Percentiles rank a stretch among this genome's conserved stretches.
These are phyloP conservation scores for Heliocidaris erythrogramma DNA, from an alignment of 35 echinoderm and acorn worm species.

Conservation along the genomic window DNA sequence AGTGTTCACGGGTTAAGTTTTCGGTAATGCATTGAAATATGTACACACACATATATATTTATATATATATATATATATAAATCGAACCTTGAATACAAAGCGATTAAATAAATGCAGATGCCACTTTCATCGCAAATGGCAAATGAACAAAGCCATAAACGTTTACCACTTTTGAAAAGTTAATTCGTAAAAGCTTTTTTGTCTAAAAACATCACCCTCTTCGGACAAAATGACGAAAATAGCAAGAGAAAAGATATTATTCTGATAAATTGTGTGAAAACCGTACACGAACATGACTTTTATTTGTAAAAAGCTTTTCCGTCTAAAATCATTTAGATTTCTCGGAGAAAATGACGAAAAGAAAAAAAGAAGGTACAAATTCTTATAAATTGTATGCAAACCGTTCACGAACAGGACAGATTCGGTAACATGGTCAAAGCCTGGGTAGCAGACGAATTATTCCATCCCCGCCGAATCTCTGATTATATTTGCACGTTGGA, in stretches of 20 bases:
- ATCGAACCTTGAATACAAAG: no score
- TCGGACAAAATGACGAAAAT: no score
- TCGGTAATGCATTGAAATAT: neutral
- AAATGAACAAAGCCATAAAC: no score
- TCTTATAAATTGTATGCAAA: neutral
- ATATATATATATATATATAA: no score
- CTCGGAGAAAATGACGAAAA: neutral
- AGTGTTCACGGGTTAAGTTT: neutral
- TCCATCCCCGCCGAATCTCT: neutral
- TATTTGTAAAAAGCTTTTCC: neutral
- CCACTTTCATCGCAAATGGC: no score
- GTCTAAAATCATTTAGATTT: neutral
- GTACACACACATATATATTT: no score
- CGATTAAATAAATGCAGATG: no score
- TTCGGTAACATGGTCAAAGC: neutral
- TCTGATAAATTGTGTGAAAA: neutral
- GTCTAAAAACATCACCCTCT: no score
- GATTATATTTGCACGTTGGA: conserved; percentile 27
- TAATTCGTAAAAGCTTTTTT: no score
- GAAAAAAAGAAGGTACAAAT: neutral
- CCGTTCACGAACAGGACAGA: neutral
- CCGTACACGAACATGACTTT: neutral
- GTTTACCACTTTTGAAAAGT: no score
- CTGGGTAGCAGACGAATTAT: conserved; percentile 15
- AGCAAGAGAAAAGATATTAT: neutral